Evolutionary conservation across 2,888 invertebrate genomes (phyloP).

Genomic region (Alloplasta piceator): DNA sequence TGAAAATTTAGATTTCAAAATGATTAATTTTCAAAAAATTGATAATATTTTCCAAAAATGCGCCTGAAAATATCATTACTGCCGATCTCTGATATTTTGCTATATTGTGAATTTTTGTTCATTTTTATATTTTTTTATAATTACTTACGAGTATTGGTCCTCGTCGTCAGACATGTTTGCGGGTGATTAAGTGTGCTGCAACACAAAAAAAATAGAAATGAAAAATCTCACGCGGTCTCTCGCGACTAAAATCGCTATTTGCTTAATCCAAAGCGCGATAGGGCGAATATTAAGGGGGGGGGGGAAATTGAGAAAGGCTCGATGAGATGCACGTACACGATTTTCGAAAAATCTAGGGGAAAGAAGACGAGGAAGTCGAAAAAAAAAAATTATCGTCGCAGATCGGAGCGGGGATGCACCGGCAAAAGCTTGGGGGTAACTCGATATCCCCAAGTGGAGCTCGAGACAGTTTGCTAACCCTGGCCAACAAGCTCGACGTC

Average conservation of each 20-base stretch:
- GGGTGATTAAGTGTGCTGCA: slow-evolving; percentile 86
- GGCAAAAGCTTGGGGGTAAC: slow-evolving; percentile 66
- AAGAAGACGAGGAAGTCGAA: slow-evolving; percentile 36
- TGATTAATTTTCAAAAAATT: too few relatives aligned
- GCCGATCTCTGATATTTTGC: too few relatives aligned
- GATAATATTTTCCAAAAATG: too few relatives aligned
- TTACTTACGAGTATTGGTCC: slow-evolving; percentile 96
- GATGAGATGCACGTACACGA: background rate
- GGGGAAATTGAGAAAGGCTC: too few relatives aligned
- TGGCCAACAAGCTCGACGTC: slow-evolving; percentile 77
- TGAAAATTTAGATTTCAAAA: too few relatives aligned
- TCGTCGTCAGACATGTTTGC: slow-evolving; percentile 97
- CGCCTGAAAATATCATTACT: too few relatives aligned
- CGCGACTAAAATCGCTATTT: too few relatives aligned
- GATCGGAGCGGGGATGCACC: slow-evolving; percentile 56
- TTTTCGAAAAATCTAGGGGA: slow-evolving; percentile 58
- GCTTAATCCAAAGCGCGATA: too few relatives aligned
- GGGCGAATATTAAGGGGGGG: too few relatives aligned
- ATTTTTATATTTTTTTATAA: slow-evolving; percentile 15
- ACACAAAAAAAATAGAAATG: slow-evolving; percentile 77
- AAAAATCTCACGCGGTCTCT: background rate
- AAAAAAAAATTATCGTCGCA: background rate
- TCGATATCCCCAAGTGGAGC: slow-evolving; percentile 65
- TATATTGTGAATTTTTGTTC: background rate
- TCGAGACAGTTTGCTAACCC: slow-evolving; percentile 77